phyloP scores from a whole-genome alignment of 2,113 vertebrate species.

The Trichomycterus rosablanca region DNA sequence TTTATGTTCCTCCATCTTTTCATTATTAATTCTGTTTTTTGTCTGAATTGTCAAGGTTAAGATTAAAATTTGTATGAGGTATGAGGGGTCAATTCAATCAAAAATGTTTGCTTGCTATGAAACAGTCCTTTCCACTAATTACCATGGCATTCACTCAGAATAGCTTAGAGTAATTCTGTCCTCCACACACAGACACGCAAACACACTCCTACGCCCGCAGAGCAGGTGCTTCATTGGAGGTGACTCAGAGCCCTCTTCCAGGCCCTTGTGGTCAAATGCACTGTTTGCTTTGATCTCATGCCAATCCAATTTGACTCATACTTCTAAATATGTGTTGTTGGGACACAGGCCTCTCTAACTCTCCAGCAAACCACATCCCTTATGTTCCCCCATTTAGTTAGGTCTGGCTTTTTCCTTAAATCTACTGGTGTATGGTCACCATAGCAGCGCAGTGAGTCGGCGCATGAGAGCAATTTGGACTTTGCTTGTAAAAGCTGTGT shows the following conservation, averaged over 20 bases:
- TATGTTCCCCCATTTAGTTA: slow-evolving; percentile 39
- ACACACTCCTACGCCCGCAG: slow-evolving; percentile 34
- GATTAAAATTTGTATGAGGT: too few relatives aligned
- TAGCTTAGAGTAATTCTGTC: slow-evolving; percentile 36
- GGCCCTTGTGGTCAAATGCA: slow-evolving; percentile 38
- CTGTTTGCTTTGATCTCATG: slow-evolving; percentile 43
- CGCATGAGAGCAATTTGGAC: slow-evolving; percentile 48
- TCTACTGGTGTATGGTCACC: slow-evolving; percentile 46
- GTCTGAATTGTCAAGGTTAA: too few relatives aligned
- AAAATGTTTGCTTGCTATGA: slow-evolving; percentile 1
- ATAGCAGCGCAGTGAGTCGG: slow-evolving; percentile 37
- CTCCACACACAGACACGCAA: slow-evolving; percentile 22
- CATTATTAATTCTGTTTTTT: too few relatives aligned
- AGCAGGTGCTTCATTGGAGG: slow-evolving; percentile 43
- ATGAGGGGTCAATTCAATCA: too few relatives aligned
- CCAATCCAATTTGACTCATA: slow-evolving; percentile 44
- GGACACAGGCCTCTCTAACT: slow-evolving; percentile 39
- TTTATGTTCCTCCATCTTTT: too few relatives aligned
- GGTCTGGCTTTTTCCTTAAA: slow-evolving; percentile 41
- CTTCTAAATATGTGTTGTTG: slow-evolving; percentile 46
- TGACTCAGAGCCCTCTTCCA: slow-evolving; percentile 42
- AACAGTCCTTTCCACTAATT: slow-evolving; percentile 25
- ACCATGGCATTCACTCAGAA: slow-evolving; percentile 34
- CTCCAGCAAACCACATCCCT: slow-evolving; percentile 39
- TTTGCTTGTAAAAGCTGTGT: slow-evolving; percentile 46